These are phyloP conservation scores for Cyclophora punctaria DNA, from an alignment of 2,888 invertebrate genomes.

Conservation along the genomic window DNA sequence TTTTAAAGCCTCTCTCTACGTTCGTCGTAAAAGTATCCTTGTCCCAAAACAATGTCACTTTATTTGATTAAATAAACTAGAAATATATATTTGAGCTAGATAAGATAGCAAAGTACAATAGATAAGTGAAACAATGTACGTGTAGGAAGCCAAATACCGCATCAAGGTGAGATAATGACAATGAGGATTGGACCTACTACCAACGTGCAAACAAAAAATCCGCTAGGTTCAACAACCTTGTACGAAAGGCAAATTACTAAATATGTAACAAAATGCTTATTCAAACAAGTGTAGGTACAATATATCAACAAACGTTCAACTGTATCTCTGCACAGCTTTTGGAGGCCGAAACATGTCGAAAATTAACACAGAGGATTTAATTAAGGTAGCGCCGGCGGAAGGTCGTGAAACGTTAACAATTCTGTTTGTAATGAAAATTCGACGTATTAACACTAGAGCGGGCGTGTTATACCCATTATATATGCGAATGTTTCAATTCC, in stretches of 20 bases:
- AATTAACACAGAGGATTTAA: neutral
- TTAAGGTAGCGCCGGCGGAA: too few species aligned
- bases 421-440: too few species aligned
- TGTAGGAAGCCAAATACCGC: neutral
- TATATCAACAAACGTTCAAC: neutral
- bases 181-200: neutral
- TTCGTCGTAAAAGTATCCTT: too few species aligned
- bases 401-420: too few species aligned
- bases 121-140: neutral
- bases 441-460: too few species aligned
- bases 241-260: slow-evolving; percentile 1
- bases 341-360: neutral
- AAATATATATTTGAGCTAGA: neutral
- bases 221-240: slow-evolving; percentile 11
- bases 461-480: too few species aligned
- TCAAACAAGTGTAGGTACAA: neutral
- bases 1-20: too few species aligned
- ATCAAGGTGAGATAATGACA: slow-evolving; percentile 5
- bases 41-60: too few species aligned
- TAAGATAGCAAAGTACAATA: neutral
- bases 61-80: too few species aligned
- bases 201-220: slow-evolving; percentile 4
- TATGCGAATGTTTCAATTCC: neutral
- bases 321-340: slow-evolving; percentile 1
- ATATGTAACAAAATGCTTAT: neutral